phyloP scores from a whole-genome alignment of 2,113 vertebrate species.

The Misgurnus mizolepis region DNA sequence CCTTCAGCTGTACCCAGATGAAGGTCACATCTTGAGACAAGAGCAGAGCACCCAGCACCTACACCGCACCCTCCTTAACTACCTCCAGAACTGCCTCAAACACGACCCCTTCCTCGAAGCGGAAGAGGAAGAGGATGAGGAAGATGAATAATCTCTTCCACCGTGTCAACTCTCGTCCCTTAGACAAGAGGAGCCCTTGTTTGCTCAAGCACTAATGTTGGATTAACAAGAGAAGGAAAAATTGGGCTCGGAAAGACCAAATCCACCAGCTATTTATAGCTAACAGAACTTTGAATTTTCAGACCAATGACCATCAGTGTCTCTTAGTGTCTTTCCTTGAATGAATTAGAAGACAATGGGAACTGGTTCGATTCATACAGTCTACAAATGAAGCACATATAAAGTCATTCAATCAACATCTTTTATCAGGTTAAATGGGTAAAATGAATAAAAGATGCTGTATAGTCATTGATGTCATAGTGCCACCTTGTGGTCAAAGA shows the following conservation, averaged over 20 bases:
- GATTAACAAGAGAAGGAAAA: conserved; percentile 10
- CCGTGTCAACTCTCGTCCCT: background rate
- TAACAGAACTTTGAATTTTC: background rate
- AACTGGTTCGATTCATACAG: conserved; percentile 2
- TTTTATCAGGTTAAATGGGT: background rate
- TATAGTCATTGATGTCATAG: conserved; percentile 3
- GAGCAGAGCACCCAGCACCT: conserved; percentile 73
- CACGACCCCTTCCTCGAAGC: conserved; percentile 58
- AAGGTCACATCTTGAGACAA: conserved; percentile 73
- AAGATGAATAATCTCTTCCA: conserved; percentile 61
- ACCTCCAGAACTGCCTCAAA: conserved; percentile 76
- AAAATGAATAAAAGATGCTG: background rate
- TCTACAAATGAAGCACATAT: conserved; percentile 63
- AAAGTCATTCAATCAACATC: conserved; percentile 39
- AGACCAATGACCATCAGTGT: background rate
- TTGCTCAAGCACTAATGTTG: background rate
- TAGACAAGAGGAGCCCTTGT: background rate
- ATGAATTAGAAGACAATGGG: background rate
- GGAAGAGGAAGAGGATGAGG: conserved; percentile 63
- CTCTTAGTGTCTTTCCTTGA: background rate
- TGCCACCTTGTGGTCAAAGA: conserved; percentile 26
- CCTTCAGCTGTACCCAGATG: conserved; percentile 80
- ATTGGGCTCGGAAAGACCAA: conserved; percentile 17
- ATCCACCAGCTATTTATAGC: conserved; percentile 22
- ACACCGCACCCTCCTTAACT: conserved; percentile 71